Conservation (phyloP, 2,797 vertebrate genomes). For the Epinephelus malabaricus region DNA sequence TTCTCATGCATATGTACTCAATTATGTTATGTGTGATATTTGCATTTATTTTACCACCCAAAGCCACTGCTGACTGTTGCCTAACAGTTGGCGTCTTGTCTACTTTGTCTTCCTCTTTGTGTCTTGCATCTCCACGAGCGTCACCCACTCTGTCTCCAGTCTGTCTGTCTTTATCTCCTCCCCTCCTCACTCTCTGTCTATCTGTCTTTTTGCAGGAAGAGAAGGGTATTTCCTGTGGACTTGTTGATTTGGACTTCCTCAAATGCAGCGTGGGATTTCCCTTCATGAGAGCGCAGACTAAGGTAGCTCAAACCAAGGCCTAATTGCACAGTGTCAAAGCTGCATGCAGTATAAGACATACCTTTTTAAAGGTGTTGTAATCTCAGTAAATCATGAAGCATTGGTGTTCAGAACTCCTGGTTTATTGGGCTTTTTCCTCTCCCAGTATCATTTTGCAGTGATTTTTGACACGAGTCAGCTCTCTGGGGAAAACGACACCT, state of each 20-base stretch:
- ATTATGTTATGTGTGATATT: neutral
- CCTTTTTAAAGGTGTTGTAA: neutral
- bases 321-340: neutral
- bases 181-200: conserved; percentile 64
- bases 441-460: conserved; percentile 94
- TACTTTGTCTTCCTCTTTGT: conserved; percentile 32
- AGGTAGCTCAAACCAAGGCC: conserved; percentile 83
- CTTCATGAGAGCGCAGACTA: conserved; percentile 97
- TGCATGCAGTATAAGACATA: neutral
- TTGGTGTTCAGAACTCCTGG: neutral
- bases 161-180: conserved; percentile 61
- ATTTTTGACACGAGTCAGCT: conserved; percentile 97
- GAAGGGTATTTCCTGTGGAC: conserved; percentile 95
- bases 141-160: conserved; percentile 69
- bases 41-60: conserved; percentile 24
- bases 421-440: conserved; percentile 50
- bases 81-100: conserved; percentile 30
- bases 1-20: neutral
- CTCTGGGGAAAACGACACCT: conserved; percentile 91
- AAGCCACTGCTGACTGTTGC: neutral
- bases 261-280: conserved; percentile 99
- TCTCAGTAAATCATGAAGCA: neutral
- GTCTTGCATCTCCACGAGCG: conserved; percentile 40
- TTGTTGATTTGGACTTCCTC: conserved; percentile 95
- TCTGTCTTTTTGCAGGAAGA: conserved; percentile 91